phyloP scores from a whole-genome alignment of 2,888 invertebrate genomes.

The Callyntrura guangdongensis region DNA sequence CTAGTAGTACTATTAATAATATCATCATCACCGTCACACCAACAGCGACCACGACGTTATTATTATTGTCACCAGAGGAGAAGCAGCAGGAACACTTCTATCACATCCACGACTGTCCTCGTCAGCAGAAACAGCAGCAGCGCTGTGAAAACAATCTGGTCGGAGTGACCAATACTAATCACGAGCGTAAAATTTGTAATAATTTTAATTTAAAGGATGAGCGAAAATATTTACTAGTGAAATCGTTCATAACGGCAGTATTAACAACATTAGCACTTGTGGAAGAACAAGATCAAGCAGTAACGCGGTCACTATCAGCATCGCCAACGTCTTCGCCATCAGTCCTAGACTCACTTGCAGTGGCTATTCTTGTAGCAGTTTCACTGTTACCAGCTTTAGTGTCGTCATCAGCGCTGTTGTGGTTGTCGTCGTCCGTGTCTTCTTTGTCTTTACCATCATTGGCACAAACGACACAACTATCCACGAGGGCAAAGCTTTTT shows the following conservation, averaged over 20 bases:
- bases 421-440: background rate
- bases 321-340: conserved; percentile 2
- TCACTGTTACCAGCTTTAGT: conserved; percentile 27
- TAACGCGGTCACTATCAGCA: conserved; percentile 30
- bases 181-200: background rate
- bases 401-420: background rate
- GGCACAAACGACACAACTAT: background rate
- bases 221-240: conserved; percentile 29
- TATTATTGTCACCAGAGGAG: conserved; percentile 21
- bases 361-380: conserved; percentile 46
- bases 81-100: background rate
- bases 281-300: conserved; percentile 42
- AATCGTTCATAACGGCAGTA: conserved; percentile 59
- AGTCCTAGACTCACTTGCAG: conserved; percentile 14
- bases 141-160: conserved; percentile 21
- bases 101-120: background rate
- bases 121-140: background rate
- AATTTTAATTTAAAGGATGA: conserved; percentile 23
- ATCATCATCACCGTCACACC: conserved; percentile 59
- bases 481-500: background rate
- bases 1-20: conserved; percentile 56
- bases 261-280: conserved; percentile 34
- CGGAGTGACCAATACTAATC: conserved; percentile 5
- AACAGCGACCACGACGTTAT: conserved; percentile 25
- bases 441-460: background rate